Evolutionary conservation across 2,888 invertebrate species (phyloP).

Genomic region (Chorisops tibialis): DNA sequence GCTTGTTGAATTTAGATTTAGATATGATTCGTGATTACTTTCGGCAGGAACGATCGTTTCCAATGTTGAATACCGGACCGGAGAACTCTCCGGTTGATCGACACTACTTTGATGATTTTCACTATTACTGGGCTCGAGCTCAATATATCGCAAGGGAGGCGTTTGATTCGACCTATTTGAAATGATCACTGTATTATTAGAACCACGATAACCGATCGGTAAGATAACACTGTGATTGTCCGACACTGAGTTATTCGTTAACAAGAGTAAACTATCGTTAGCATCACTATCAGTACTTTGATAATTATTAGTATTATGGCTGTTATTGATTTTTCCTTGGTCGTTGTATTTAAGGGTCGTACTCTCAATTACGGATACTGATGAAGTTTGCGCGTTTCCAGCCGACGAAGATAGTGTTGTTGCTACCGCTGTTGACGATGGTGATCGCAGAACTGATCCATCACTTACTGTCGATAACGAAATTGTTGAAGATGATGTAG

Average conservation of each 20-base stretch:
- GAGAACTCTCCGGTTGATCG: not conserved
- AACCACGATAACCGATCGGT: conserved; percentile 47
- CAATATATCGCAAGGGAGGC: conserved; percentile 29
- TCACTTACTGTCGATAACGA: conserved; percentile 30
- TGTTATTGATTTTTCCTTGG: conserved; percentile 33
- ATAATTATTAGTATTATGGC: conserved; percentile 12
- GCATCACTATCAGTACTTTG: conserved; percentile 9
- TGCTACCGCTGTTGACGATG: conserved; percentile 13
- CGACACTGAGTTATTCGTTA: conserved; percentile 24
- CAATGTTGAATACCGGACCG: conserved; percentile 25
- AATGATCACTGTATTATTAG: conserved; percentile 49
- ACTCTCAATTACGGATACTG: conserved; percentile 25
- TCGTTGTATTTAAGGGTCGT: conserved; percentile 6
- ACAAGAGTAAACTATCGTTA: conserved; percentile 31
- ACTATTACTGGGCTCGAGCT: conserved; percentile 25
- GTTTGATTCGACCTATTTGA: conserved; percentile 36
- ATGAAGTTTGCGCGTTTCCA: conserved; percentile 2
- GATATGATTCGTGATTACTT: conserved; percentile 24
- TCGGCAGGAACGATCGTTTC: conserved; percentile 16
- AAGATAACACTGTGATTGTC: conserved; percentile 35
- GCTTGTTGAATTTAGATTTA: conserved; percentile 25
- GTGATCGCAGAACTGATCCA: conserved; percentile 35
- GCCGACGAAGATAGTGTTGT: not conserved
- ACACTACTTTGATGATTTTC: conserved; percentile 13
- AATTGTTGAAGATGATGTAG: conserved; percentile 40